Evolutionary conservation across 2,797 vertebrate genomes (phyloP).

Genomic region (Chrysocyon brachyurus): DNA sequence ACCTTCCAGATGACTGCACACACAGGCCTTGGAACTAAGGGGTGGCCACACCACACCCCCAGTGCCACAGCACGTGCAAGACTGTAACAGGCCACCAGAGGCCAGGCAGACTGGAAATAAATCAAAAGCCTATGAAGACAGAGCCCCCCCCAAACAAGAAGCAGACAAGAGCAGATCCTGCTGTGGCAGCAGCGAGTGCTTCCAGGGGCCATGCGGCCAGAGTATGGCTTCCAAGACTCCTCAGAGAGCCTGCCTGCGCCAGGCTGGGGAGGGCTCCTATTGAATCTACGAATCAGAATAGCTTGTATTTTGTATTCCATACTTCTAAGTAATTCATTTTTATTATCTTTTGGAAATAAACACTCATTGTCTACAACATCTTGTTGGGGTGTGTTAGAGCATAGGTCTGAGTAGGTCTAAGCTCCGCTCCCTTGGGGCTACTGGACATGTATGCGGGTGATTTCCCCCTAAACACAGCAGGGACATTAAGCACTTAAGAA

Average conservation of each 20-base stretch:
- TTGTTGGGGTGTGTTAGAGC: too few relatives aligned
- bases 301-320: too few relatives aligned
- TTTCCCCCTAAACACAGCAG: too few relatives aligned
- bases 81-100: background rate
- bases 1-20: too few relatives aligned
- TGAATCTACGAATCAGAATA: too few relatives aligned
- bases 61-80: background rate
- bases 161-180: background rate
- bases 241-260: background rate
- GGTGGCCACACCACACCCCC: background rate
- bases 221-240: accelerated
- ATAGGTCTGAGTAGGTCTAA: too few relatives aligned
- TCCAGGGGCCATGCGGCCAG: background rate
- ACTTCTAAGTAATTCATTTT: too few relatives aligned
- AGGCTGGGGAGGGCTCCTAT: background rate
- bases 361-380: too few relatives aligned
- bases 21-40: background rate
- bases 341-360: too few relatives aligned
- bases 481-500: too few relatives aligned
- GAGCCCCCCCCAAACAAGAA: background rate
- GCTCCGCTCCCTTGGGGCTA: too few relatives aligned
- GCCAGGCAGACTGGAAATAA: background rate
- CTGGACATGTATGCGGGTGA: too few relatives aligned
- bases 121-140: background rate
- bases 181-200: background rate